Evolutionary conservation across 2,888 invertebrate species (phyloP).

Genomic region (Tetragnatha montana): DNA sequence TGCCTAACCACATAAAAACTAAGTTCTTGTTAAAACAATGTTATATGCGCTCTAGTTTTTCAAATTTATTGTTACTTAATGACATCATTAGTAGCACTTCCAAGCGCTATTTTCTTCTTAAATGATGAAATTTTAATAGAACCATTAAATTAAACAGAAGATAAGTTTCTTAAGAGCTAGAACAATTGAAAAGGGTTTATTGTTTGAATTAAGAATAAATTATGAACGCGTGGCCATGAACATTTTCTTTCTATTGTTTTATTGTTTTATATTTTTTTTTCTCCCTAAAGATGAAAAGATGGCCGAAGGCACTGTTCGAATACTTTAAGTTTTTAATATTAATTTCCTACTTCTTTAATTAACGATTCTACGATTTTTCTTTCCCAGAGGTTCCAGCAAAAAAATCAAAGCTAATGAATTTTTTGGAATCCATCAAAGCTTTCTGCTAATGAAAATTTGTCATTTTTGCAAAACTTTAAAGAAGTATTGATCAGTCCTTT

Average conservation of each 20-base stretch:
- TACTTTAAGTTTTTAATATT: conserved; percentile 1
- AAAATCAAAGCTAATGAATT: conserved; percentile 31
- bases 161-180: background rate
- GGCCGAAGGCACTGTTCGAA: background rate
- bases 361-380: conserved; percentile 16
- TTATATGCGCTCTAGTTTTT: background rate
- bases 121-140: background rate
- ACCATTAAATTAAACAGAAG: background rate
- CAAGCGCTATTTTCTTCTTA: background rate
- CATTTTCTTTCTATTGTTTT: background rate
- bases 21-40: background rate
- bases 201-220: background rate
- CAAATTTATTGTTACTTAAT: background rate
- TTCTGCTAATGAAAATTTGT: conserved; percentile 28
- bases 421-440: conserved; percentile 8
- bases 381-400: background rate
- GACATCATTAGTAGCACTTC: background rate
- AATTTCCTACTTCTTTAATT: conserved; percentile 20
- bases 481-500: conserved; percentile 4
- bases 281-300: background rate
- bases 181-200: background rate
- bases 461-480: conserved; percentile 13
- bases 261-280: background rate
- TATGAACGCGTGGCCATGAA: background rate
- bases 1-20: too few species aligned